Base-by-base conservation (phyloP, 2,888 invertebrate genomes). In the Prionchulus punctatus region DNA sequence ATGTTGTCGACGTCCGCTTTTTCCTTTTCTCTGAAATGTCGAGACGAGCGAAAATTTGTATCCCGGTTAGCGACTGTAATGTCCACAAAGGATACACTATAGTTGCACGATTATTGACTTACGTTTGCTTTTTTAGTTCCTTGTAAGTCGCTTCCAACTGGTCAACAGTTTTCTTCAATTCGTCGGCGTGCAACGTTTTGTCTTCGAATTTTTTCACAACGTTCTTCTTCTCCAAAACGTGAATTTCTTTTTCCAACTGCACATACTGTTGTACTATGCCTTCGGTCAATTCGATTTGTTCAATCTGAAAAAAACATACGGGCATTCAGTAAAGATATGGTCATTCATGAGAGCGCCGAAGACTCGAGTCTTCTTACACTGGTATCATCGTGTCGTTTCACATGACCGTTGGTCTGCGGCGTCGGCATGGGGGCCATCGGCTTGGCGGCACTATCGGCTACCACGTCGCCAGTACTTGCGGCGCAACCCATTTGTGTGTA, bases 1-100 rank as follows among this genome's bases (percentile, higher is more conserved):
- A 71, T 67, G 52, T 72, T 70, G 55, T 72, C 72, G 25, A 74
- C 69, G 60, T 75, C 75, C 1, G 67, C 66, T 56, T 70, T 71
- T 58, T 74, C 73, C 56, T 73, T 73, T 45, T 67, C 69, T 3
- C 74, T 74, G 62, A 43, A 65, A 58, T 53, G 36, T 18, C 12
- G 18, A 36, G n/a, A n/a, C n/a, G n/a, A n/a, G n/a, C n/a, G n/a
- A n/a, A n/a, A n/a, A n/a, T n/a, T n/a, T n/a, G n/a, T n/a, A n/a
- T n/a, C n/a, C n/a, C n/a, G n/a, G n/a, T n/a, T n/a, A n/a, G n/a
- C n/a, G n/a, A n/a, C n/a, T n/a, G n/a, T n/a, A n/a, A n/a, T n/a
- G n/a, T n/a, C n/a, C n/a, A n/a, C n/a, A n/a, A n/a, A n/a, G 36
- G 36, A 36, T 12, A 36, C 12, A 36, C 36, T 7, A 36, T 18